A percentile compares a stretch with the other conserved stretches of the same genome.
Evolutionary conservation across 2,888 invertebrate genomes (phyloP).

Genomic region (Callinectes sapidus): DNA sequence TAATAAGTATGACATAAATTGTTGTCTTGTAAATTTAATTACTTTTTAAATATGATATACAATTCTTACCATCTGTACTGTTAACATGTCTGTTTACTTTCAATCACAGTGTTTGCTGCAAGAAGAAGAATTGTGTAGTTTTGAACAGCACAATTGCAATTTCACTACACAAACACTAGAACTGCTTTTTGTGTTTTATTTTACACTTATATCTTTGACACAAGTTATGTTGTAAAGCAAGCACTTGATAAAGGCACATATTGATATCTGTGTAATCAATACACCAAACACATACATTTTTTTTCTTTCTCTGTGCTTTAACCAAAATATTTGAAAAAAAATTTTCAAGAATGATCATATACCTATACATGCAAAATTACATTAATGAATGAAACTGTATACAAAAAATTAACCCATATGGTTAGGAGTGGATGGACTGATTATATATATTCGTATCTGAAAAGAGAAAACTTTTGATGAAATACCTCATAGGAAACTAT

Average conservation of each 20-base stretch:
- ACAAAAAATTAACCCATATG: too few species aligned
- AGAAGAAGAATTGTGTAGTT: conserved; percentile 63
- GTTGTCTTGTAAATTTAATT: conserved; percentile 67
- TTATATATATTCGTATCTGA: too few species aligned
- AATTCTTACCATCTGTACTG: conserved; percentile 46
- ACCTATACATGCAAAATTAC: background rate
- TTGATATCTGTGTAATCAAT: conserved; percentile 21
- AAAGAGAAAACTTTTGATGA: too few species aligned
- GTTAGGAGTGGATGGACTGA: too few species aligned
- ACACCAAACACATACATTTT: conserved; percentile 1
- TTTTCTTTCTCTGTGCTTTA: conserved; percentile 20
- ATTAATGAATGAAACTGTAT: background rate
- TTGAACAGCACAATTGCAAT: conserved; percentile 54
- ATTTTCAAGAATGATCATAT: background rate
- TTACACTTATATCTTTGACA: conserved; percentile 51
- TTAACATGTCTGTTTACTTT: conserved; percentile 54
- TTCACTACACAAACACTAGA: conserved; percentile 57
- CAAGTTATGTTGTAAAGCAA: conserved; percentile 41
- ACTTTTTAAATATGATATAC: conserved; percentile 47
- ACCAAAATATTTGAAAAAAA: background rate
- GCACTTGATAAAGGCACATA: conserved; percentile 51
- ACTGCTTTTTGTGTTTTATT: conserved; percentile 67
- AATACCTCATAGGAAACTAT: too few species aligned
- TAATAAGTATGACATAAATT: conserved; percentile 63
- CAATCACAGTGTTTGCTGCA: conserved; percentile 56